These are phyloP conservation scores for Vanessa cardui DNA, from an alignment of 2,888 invertebrate species.

Conservation along the genomic window DNA sequence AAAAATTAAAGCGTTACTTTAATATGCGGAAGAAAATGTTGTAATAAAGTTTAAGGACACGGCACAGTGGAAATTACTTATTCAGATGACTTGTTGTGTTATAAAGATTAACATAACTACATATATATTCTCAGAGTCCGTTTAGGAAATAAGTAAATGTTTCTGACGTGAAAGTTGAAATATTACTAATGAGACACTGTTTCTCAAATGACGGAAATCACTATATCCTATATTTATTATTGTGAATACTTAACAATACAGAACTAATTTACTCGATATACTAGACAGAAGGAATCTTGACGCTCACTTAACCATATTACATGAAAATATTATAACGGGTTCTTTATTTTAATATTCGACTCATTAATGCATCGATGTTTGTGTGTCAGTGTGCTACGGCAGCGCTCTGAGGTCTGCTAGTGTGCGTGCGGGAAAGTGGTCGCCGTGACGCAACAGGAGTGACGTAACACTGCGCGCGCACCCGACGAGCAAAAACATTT, in stretches of 20 bases:
- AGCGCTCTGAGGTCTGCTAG: conserved; percentile 24
- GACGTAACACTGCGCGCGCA: conserved; percentile 33
- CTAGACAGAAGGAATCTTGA: too few species aligned
- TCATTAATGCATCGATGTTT: conserved; percentile 40
- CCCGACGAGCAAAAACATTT: conserved; percentile 3
- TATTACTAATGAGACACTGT: not conserved
- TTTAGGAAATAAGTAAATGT: too few species aligned
- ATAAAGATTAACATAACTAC: not conserved
- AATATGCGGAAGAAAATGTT: not conserved
- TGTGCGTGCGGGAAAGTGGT: conserved; percentile 45
- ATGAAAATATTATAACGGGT: not conserved
- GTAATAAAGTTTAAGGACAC: not conserved
- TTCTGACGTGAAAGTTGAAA: not conserved
- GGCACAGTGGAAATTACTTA: not conserved
- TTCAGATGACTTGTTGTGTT: too few species aligned
- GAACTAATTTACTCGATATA: too few species aligned
- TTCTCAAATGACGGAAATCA: too few species aligned
- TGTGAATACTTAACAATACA: too few species aligned
- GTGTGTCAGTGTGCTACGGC: conserved; percentile 43
- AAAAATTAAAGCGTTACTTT: not conserved
- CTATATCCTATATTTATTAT: too few species aligned
- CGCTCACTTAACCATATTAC: not conserved
- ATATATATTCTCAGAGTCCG: too few species aligned
- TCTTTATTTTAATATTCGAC: conserved; percentile 7
- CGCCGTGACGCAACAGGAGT: conserved; percentile 39